Base-by-base conservation (phyloP, 2,113 vertebrate species). In the Struthidea cinerea region DNA sequence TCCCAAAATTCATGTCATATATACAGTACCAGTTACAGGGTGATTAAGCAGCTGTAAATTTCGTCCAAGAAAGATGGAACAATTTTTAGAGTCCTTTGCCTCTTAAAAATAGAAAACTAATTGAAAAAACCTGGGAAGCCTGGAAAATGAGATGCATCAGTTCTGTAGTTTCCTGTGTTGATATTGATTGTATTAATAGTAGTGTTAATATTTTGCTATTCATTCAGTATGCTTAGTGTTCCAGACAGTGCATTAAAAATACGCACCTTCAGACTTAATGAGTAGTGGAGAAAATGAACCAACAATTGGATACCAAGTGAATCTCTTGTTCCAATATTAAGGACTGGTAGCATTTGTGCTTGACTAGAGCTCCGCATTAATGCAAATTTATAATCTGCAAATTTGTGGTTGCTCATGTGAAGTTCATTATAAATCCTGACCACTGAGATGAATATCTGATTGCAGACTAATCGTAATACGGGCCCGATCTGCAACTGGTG, bases 91-190 rank as follows among this genome's bases (percentile, higher is more conserved):
- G 18, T 64, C 2, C 3, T 83, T 92, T 83, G 17, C 12, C 9
- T 69, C 35, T 56, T 87, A 84, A 64, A 83, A 87, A 79, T 32
- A 73, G 44, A 88, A 88, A 93, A 65, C 9, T 67, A 92, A 70
- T 44, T 61, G 60, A 87, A 86, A 84, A 88, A 80, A 59, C 5
- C 20, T 55, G 4, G 39, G 53, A 86, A 78, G 56, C 9, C 15
- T 47, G 7, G 75, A 74, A 88, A 92, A 92, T 27, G 4, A 85
- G 32, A 55, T 61, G 4, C 26, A 73, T 23, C 42, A 5, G 11
- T 74, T 87, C 42, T 83, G 3, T 37, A 28, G 37, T 47, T 77
- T 84, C 46, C 20, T 71, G 32, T 67, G 42, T 61, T 88, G 33
- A 41, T 88, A 80, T 57, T 86, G 33, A 73, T 92, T 55, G 9